Evolutionary conservation across 2,113 vertebrate species (phyloP), one percentile per base, ranked within the genome.

Genomic region (Mohoua ochrocephala): DNA sequence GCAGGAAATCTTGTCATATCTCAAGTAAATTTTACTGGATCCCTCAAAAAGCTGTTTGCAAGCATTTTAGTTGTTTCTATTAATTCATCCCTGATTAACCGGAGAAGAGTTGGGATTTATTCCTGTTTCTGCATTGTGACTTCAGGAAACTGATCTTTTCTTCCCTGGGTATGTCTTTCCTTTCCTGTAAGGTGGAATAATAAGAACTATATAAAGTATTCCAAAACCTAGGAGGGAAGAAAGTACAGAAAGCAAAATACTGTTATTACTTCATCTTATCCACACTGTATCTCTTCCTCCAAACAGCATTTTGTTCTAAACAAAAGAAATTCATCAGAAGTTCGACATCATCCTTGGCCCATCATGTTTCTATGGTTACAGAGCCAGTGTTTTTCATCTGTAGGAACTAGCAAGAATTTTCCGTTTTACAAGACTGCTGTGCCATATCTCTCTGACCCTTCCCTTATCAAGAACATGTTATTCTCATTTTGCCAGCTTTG

Each of bases 351-450:
- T 97, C 92, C 94, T 98, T 97, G 96, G 94, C 86, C 96, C 95
- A 92, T 97, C 94, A 82, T 77, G 98, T 98, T 98, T 96, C 98
- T 96, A 98, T 98, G 97, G 98, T 98, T 98, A 98, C 98, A 30
- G 73, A 87, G 79, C 57, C 86, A 84, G 68, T 96, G 93, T 95
- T 96, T 94, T 97, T 97, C 95, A 94, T 97, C 95, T 91, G 91
- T 75, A 63, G 77, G 97, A 97, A 92, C 95, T 81, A 89, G 88
- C 33, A 95, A 92, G 78, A 96, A 75, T 93, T 83, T 86, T 88
- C 83, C 89, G 92, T 96, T 96, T 89, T 84, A 85, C 83, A 92
- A 93, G 45, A 64, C 83, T 84, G 60, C 54, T 19, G 37, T 97
- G 73, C 60, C 64, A 77, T 94, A 70, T 91, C 82, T 97, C 84